Percentiles rank a stretch among this genome's conserved stretches.
Conservation (phyloP, 2,888 invertebrate genomes). For the Drosophila stalkeri region DNA sequence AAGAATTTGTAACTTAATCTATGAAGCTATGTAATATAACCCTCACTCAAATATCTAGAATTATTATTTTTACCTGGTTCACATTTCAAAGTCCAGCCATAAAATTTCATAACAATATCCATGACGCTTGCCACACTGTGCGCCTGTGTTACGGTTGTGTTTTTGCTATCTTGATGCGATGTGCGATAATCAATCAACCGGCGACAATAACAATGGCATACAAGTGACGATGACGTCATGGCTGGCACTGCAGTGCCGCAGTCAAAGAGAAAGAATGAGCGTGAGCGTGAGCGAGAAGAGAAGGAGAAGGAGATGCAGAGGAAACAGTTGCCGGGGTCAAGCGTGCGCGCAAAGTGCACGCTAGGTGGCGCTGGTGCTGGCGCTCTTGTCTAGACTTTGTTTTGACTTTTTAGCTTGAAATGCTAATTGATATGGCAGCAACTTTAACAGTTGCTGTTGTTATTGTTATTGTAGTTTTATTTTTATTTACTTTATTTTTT, state of each 20-base stretch:
- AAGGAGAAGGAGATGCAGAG: background rate
- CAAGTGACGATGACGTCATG: slow-evolving; percentile 44
- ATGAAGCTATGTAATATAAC: background rate
- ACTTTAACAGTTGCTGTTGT: slow-evolving; percentile 44
- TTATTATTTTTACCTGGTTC: background rate
- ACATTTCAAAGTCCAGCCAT: background rate
- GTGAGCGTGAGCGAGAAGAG: background rate
- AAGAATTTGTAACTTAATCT: background rate
- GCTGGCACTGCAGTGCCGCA: background rate
- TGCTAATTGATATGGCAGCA: slow-evolving; percentile 69
- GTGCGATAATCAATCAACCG: slow-evolving; percentile 66
- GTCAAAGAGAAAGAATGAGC: background rate
- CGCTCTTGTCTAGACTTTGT: slow-evolving; percentile 71
- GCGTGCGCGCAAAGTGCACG: slow-evolving; percentile 20
- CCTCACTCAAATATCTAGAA: background rate
- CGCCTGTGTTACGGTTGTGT: background rate
- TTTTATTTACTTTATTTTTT: background rate
- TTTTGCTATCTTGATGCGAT: slow-evolving; percentile 37
- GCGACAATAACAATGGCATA: slow-evolving; percentile 41
- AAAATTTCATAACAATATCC: background rate
- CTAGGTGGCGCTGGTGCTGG: slow-evolving; percentile 65
- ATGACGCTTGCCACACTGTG: slow-evolving; percentile 30
- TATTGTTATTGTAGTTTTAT: slow-evolving; percentile 19
- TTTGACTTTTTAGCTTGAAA: slow-evolving; percentile 52
- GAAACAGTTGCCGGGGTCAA: slow-evolving; percentile 13